These are phyloP conservation scores for Drosophila ironensis DNA, from an alignment of 1,140 invertebrate genomes.

Conservation along the genomic window DNA sequence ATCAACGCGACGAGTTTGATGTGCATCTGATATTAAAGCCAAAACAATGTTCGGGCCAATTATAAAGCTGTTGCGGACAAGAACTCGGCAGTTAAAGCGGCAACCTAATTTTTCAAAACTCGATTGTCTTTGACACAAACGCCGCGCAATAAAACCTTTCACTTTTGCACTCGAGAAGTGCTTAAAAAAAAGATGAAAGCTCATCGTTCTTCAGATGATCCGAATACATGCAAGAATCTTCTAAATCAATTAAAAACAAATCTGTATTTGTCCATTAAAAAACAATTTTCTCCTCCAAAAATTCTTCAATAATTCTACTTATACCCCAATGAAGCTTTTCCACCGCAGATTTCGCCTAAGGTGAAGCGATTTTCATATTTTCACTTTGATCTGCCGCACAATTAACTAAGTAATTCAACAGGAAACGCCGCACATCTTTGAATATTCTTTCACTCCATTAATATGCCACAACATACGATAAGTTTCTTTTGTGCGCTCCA, in stretches of 20 bases:
- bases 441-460: slow-evolving; percentile 64
- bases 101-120: slow-evolving; percentile 48
- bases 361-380: slow-evolving; percentile 22
- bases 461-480: slow-evolving; percentile 48
- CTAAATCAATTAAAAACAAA: not conserved
- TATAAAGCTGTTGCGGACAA: slow-evolving; percentile 32
- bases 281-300: not conserved
- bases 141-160: slow-evolving; percentile 42
- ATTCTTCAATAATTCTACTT: not conserved
- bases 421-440: slow-evolving; percentile 52
- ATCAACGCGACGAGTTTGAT: slow-evolving; percentile 39
- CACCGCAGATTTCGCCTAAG: not conserved
- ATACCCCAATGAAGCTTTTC: not conserved
- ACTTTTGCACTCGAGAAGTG: slow-evolving; percentile 32
- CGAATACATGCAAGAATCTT: slow-evolving; percentile 8
- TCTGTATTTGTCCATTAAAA: not conserved
- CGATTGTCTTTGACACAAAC: slow-evolving; percentile 20
- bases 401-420: slow-evolving; percentile 76
- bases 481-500: slow-evolving; percentile 64
- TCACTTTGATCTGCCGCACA: slow-evolving; percentile 62
- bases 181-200: not conserved
- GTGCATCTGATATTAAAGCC: slow-evolving; percentile 59
- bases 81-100: slow-evolving; percentile 40
- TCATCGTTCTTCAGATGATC: not conserved
- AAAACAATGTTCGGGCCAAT: slow-evolving; percentile 35